Conservation (phyloP, 2,888 invertebrate genomes). For the Tortrix viridana region DNA sequence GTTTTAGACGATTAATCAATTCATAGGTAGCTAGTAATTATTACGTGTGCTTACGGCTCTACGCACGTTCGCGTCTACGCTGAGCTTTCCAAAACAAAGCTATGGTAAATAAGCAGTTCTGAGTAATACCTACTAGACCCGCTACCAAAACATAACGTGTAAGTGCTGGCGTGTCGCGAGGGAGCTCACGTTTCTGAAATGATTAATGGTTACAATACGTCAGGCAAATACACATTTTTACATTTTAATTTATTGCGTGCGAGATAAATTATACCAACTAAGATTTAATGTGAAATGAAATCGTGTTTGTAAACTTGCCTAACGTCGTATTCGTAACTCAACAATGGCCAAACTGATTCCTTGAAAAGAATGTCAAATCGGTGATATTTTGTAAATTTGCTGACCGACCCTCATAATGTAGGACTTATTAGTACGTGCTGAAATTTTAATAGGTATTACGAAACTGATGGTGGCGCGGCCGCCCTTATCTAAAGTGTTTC, state of each 20-base stretch:
- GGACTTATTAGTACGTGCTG: neutral
- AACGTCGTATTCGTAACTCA: no score
- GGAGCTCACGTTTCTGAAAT: constrained; percentile 10
- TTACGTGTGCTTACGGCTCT: constrained; percentile 5
- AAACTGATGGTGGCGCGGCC: neutral
- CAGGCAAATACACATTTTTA: constrained; percentile 3
- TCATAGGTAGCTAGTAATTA: constrained; percentile 32
- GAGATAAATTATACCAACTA: neutral
- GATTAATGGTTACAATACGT: constrained; percentile 17
- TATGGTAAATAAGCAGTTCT: constrained; percentile 37
- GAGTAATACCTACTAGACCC: constrained; percentile 23
- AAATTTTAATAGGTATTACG: constrained; percentile 8
- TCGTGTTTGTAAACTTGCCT: no score
- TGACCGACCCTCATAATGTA: no score
- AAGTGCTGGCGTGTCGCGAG: constrained; percentile 10
- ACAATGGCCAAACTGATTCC: no score
- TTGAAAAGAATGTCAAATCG: no score
- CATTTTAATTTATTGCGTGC: constrained; percentile 2
- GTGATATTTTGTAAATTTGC: no score
- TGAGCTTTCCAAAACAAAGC: constrained; percentile 54
- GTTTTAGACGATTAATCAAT: constrained; percentile 51
- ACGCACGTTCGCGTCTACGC: constrained; percentile 8
- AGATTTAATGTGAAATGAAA: neutral
- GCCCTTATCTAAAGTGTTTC: constrained; percentile 6
- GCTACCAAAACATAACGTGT: constrained; percentile 7